Evolutionary conservation across 2,888 invertebrate genomes (phyloP).

Genomic region (Aphidius colemani): DNA sequence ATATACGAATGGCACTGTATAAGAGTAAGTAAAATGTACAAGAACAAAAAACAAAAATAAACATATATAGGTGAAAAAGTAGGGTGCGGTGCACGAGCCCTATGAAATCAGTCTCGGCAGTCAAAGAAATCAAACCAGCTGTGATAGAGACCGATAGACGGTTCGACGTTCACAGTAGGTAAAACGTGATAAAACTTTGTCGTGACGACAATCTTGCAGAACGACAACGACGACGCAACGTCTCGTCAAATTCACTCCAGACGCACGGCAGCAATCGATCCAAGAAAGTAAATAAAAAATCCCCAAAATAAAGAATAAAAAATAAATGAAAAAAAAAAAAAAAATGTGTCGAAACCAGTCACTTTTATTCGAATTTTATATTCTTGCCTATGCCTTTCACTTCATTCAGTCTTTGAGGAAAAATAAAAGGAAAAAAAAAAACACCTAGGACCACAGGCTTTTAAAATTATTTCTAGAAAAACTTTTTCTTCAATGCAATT

Average conservation of each 20-base stretch:
- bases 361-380: constrained; percentile 24
- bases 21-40: not conserved
- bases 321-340: constrained; percentile 13
- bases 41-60: not conserved
- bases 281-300: not conserved
- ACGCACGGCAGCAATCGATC: constrained; percentile 6
- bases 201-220: constrained; percentile 28
- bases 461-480: constrained; percentile 24
- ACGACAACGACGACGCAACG: constrained; percentile 19
- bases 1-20: not conserved
- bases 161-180: constrained; percentile 26
- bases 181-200: constrained; percentile 35
- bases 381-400: constrained; percentile 19
- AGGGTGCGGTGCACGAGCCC: not conserved
- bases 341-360: constrained; percentile 32
- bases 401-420: constrained; percentile 6
- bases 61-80: not conserved
- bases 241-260: constrained; percentile 10
- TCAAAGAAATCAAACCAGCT: constrained; percentile 33
- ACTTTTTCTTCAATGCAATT: not conserved
- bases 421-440: no score
- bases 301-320: no score
- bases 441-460: not conserved
- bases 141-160: constrained; percentile 30
- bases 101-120: constrained; percentile 7